A percentile compares a stretch with the other conserved stretches of the same genome.
These are phyloP conservation scores for Microplitis deprimator DNA, from an alignment of 2,888 invertebrate species.

Conservation along the genomic window DNA sequence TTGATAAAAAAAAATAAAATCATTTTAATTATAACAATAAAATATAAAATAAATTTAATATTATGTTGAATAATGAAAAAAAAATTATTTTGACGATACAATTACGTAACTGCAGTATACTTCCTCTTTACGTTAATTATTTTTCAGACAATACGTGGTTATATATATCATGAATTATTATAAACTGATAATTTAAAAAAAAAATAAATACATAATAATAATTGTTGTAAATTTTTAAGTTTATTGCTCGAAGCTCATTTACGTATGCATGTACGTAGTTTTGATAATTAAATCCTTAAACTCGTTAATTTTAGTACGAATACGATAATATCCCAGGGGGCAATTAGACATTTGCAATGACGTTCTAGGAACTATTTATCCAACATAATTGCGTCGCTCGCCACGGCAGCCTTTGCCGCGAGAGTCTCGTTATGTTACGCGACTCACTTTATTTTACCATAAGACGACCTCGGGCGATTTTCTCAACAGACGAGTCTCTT, in stretches of 20 bases:
- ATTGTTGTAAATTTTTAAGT: background rate
- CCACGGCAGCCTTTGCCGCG: background rate
- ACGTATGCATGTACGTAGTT: background rate
- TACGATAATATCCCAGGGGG: constrained; percentile 3
- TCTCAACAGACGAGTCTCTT: constrained; percentile 24
- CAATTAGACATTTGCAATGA: constrained; percentile 23
- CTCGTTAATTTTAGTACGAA: constrained; percentile 3
- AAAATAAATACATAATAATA: background rate
- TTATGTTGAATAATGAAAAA: background rate
- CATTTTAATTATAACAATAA: background rate
- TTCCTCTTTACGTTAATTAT: background rate
- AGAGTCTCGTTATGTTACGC: constrained; percentile 20
- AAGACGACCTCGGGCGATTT: constrained; percentile 26
- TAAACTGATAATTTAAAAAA: background rate
- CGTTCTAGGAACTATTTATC: constrained; percentile 26
- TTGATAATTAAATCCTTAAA: background rate
- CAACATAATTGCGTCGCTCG: constrained; percentile 25
- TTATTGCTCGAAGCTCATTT: background rate
- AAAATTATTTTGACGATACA: background rate
- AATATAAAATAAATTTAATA: background rate
- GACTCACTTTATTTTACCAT: constrained; percentile 31
- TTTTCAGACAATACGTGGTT: background rate
- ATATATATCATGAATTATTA: background rate
- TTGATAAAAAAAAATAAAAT: background rate
- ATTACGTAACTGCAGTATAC: background rate